These are phyloP conservation scores for Myiotriccus ornatus DNA, from an alignment of 2,797 vertebrate genomes.

Conservation along the genomic window DNA sequence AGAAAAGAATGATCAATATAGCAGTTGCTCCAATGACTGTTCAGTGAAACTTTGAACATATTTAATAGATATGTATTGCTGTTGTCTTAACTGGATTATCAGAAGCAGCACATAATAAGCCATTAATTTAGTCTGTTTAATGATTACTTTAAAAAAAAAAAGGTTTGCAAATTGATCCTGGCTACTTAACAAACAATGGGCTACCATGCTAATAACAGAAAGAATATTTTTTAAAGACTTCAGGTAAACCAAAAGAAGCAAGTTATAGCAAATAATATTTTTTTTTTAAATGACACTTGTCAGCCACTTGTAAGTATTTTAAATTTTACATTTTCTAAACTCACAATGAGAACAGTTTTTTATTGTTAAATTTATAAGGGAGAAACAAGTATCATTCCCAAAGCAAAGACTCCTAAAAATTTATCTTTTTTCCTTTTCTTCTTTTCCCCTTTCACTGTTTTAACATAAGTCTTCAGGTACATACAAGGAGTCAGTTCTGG, in stretches of 20 bases:
- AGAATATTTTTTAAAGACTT: neutral
- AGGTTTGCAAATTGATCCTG: neutral
- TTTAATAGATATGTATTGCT: neutral
- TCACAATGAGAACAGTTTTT: neutral
- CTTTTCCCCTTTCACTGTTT: accelerated
- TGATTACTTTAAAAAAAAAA: neutral
- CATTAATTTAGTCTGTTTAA: neutral
- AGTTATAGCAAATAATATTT: neutral
- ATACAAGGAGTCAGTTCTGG: neutral
- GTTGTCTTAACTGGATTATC: neutral
- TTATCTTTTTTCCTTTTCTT: neutral
- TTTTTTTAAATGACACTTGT: neutral
- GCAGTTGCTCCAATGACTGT: neutral
- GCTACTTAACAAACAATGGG: neutral
- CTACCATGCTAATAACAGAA: neutral
- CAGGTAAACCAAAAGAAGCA: neutral
- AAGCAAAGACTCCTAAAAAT: neutral
- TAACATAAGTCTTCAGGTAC: neutral
- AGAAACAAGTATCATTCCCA: neutral
- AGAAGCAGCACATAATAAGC: neutral
- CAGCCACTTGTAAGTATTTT: neutral
- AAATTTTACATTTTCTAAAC: neutral
- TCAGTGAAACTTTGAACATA: neutral
- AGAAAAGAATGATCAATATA: neutral
- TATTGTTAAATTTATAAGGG: neutral